These are phyloP conservation scores for Anolis sagrei DNA, from an alignment of 2,113 vertebrate species.

Conservation along the genomic window DNA sequence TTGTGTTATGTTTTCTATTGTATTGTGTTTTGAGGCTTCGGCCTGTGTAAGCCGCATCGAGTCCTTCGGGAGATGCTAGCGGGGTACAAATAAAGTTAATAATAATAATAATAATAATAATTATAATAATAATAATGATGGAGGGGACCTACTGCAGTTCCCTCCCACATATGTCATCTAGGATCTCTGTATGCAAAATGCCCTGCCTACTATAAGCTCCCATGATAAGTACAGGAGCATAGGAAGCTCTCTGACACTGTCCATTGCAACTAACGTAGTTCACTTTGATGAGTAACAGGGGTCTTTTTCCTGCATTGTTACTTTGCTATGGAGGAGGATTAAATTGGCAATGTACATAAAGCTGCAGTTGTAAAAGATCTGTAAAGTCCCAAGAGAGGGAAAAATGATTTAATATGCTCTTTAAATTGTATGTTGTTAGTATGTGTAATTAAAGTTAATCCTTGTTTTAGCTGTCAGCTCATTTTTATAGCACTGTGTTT, in stretches of 20 bases:
- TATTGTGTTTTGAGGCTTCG: no score
- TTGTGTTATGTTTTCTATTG: no score
- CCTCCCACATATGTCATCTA: no score
- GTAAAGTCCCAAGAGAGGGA: slow-evolving; percentile 18
- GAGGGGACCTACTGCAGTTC: no score
- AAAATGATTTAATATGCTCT: slow-evolving; percentile 33
- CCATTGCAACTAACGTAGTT: not conserved
- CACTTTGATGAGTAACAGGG: not conserved
- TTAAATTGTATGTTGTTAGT: slow-evolving; percentile 47
- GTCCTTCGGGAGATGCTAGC: no score
- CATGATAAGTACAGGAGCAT: not conserved
- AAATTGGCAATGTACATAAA: slow-evolving; percentile 20
- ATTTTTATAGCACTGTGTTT: slow-evolving; percentile 15
- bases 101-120: no score
- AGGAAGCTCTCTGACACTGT: not conserved
- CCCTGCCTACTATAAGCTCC: no score
- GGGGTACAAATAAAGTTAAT: no score
- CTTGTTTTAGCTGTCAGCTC: slow-evolving; percentile 44
- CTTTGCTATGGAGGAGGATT: not conserved
- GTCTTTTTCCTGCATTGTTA: not conserved
- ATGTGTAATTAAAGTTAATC: slow-evolving; percentile 54
- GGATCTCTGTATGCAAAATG: no score
- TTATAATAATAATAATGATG: no score
- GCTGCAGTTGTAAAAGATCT: slow-evolving; percentile 36
- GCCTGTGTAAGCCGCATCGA: no score